Evolutionary conservation across 2,113 vertebrate species (phyloP).

Genomic region (Megaleporinus macrocephalus): DNA sequence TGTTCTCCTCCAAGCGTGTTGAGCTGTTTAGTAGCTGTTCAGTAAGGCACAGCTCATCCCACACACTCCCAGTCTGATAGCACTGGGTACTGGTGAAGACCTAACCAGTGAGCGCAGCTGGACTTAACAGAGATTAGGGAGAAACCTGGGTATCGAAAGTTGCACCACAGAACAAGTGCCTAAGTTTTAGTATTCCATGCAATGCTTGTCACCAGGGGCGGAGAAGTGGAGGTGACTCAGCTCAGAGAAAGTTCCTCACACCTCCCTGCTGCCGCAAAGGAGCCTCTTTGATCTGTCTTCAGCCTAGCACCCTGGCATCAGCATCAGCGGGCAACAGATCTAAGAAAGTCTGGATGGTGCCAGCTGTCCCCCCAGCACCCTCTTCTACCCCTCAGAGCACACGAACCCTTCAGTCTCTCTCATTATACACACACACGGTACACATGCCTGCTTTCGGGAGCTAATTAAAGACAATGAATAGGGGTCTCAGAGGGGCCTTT

Average conservation of each 20-base stretch:
- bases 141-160: no score
- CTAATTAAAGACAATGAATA: conserved; percentile 36
- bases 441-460: background rate
- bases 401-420: background rate
- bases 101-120: no score
- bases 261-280: conserved; percentile 10
- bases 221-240: background rate
- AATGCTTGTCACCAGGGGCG: background rate
- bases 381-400: background rate
- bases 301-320: background rate
- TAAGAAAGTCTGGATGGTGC: background rate
- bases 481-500: background rate
- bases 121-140: no score
- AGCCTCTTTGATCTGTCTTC: conserved; percentile 19
- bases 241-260: conserved; percentile 15
- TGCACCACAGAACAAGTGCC: background rate
- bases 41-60: no score
- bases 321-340: conserved; percentile 24
- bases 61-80: no score
- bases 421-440: background rate
- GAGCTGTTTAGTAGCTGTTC: no score
- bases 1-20: no score
- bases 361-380: conserved; percentile 24
- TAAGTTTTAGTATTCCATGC: background rate
- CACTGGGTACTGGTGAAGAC: no score